Base-by-base conservation (phyloP, 92 coral and sea anemone genomes). In the Metridium senile region DNA sequence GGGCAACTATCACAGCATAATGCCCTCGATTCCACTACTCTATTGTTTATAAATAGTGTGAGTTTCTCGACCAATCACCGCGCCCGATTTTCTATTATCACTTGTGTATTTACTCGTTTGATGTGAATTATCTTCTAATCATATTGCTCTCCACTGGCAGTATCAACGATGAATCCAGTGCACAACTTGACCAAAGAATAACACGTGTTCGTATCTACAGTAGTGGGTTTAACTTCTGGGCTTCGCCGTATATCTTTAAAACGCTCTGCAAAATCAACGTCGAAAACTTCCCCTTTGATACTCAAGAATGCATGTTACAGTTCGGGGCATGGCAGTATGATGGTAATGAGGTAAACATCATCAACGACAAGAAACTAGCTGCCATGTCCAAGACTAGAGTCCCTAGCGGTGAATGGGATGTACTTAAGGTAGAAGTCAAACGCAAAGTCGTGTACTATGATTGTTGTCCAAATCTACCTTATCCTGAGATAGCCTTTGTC, bases 201-300 rank as follows among this genome's bases (percentile, higher is more conserved):
- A 80, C 90, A 16, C 86, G 90, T 68, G 81, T 86, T 28, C 59
- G 67, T 20, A 39, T 86, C 33, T 18, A 30, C 26, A 52, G 52
- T 43, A 63, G 35, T 19, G 90, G 90, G 21, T 16, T 22, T 1
- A 51, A 74, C 46, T 27, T 1, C 29, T 86, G 90, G 90, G 33
- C 62, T 11, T 71, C 82, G 16, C 90, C 90, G 2, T 86, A 77
- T 31, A 54, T 86, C 58, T 71, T 86, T 33, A 63, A 74, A 33
- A 86, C 89, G 17, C 78, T 82, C n/a, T 86, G 90, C 69, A 86
- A 75, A 47, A 86, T 86, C 28, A 70, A 85, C 71, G 89, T 85
- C 11, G 58, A 79, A 16, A 35, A 85, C 67, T 84, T 85, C 58
- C 89, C 89, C 28, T 85, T 85, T 58, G 89, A 85, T 72, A 56